A percentile compares a stretch with the other conserved stretches of the same genome.
These are phyloP conservation scores for Metopolophium dirhodum DNA, from an alignment of 1,140 invertebrate species.

Conservation along the genomic window DNA sequence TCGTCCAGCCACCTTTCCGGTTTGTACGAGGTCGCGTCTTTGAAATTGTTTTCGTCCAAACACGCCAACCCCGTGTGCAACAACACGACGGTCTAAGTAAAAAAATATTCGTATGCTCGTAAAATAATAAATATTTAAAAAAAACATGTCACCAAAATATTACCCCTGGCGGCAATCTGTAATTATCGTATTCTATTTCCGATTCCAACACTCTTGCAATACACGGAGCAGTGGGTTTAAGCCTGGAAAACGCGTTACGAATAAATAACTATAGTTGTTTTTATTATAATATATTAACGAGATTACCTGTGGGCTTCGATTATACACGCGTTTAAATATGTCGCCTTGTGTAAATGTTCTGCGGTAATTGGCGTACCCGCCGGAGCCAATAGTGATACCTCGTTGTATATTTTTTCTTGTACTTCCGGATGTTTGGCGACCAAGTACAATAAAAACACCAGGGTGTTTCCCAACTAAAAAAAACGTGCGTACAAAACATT, in stretches of 20 bases:
- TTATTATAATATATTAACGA: background rate
- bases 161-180: constrained; percentile 79
- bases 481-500: background rate
- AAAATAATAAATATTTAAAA: background rate
- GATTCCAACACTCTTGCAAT: constrained; percentile 80
- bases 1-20: constrained; percentile 82
- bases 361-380: constrained; percentile 68
- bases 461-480: constrained; percentile 78
- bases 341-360: constrained; percentile 71
- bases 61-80: constrained; percentile 86
- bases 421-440: constrained; percentile 73
- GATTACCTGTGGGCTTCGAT: constrained; percentile 78
- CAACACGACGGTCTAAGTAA: constrained; percentile 79
- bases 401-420: constrained; percentile 78
- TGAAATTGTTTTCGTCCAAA: constrained; percentile 78
- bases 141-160: constrained; percentile 61
- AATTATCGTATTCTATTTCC: constrained; percentile 77
- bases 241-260: constrained; percentile 62
- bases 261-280: background rate
- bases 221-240: constrained; percentile 83
- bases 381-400: constrained; percentile 70
- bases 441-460: constrained; percentile 80
- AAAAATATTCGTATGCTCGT: background rate
- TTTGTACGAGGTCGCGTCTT: constrained; percentile 73
- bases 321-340: constrained; percentile 84